Conservation (phyloP, 2,797 vertebrate genomes). For the Dromococcyx pavoninus region DNA sequence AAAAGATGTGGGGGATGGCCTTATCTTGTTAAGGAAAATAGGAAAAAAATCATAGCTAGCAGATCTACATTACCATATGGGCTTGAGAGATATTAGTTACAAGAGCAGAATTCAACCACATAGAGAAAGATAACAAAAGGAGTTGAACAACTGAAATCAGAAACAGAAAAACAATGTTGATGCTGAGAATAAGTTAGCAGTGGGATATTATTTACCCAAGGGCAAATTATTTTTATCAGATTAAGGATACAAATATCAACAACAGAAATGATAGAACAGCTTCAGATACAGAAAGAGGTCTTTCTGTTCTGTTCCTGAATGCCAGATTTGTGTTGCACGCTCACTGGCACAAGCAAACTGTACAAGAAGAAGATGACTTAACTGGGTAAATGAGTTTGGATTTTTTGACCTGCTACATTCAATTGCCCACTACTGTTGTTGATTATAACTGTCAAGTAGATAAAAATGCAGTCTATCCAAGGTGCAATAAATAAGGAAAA, state of each 20-base stretch:
- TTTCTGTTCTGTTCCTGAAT: not conserved
- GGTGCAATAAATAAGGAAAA: not conserved
- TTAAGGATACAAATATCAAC: not conserved
- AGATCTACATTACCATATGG: slow-evolving; percentile 10
- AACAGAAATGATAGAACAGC: not conserved
- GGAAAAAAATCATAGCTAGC: not conserved
- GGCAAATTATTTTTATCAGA: not conserved
- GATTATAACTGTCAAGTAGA: not conserved
- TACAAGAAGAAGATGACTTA: not conserved
- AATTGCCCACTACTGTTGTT: not conserved
- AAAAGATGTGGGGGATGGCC: not conserved
- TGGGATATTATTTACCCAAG: not conserved
- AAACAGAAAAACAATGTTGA: not conserved
- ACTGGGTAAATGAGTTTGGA: not conserved
- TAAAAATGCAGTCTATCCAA: not conserved
- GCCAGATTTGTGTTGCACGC: not conserved
- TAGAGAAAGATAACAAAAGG: not conserved
- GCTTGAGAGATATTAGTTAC: not conserved
- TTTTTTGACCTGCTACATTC: not conserved
- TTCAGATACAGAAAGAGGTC: not conserved
- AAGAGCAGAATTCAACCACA: not conserved
- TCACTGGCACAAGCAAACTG: not conserved
- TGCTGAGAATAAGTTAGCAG: not conserved
- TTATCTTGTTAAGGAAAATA: not conserved
- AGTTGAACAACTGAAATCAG: not conserved